These are phyloP conservation scores for Agapornis roseicollis DNA, from an alignment of 2,113 vertebrate species.

Conservation along the genomic window DNA sequence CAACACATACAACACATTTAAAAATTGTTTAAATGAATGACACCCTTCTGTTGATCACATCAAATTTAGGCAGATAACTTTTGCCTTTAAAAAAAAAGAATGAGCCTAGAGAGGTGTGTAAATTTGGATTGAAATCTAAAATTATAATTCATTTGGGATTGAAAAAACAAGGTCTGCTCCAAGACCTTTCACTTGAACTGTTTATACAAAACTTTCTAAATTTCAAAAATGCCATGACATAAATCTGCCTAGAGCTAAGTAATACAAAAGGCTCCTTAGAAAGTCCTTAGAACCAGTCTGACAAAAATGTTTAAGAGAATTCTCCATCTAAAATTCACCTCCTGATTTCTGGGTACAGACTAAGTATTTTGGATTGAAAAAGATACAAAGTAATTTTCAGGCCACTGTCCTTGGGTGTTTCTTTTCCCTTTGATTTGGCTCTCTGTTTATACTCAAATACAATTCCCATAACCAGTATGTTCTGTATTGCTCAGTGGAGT, in stretches of 20 bases:
- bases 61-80: neutral
- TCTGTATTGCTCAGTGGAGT: neutral
- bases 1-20: neutral
- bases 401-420: neutral
- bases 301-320: neutral
- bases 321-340: neutral
- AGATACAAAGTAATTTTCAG: neutral
- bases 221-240: neutral
- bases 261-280: neutral
- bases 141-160: neutral
- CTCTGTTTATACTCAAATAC: neutral
- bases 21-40: neutral
- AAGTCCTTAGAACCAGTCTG: neutral
- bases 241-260: neutral
- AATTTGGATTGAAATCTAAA: neutral
- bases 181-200: neutral
- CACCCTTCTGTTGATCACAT: neutral
- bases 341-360: neutral
- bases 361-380: neutral
- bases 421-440: neutral
- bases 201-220: neutral
- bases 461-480: neutral
- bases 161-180: neutral
- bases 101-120: neutral
- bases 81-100: neutral